These are phyloP conservation scores for Sinocyclocheilus maitianheensis DNA, from an alignment of 2,113 vertebrate species.

Conservation along the genomic window DNA sequence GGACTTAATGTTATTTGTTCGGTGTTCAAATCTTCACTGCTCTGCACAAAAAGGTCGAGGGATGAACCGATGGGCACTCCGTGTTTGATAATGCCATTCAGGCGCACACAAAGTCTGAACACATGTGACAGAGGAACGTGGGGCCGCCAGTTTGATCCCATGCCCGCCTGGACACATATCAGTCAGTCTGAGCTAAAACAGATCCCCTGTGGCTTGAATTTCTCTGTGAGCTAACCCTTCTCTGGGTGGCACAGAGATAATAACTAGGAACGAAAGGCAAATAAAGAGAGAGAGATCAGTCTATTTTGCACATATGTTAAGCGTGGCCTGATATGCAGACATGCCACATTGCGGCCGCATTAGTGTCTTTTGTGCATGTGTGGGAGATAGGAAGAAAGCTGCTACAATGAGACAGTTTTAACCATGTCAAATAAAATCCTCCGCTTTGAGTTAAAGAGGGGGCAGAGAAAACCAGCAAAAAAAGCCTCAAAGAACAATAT, in stretches of 20 bases:
- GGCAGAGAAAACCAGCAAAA: background rate
- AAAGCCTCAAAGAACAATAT: constrained; percentile 3
- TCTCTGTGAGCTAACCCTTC: background rate
- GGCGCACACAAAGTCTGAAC: constrained; percentile 3
- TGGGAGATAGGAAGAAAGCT: background rate
- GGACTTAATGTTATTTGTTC: constrained; percentile 37
- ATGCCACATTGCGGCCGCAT: constrained; percentile 8
- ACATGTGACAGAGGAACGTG: background rate
- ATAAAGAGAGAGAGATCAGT: constrained; percentile 42
- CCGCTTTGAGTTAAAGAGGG: constrained; percentile 25
- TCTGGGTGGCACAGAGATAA: constrained; percentile 26
- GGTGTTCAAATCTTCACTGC: background rate
- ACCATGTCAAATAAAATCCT: constrained; percentile 37
- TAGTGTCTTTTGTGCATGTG: constrained; percentile 21
- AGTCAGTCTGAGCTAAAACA: constrained; percentile 36
- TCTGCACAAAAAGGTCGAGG: background rate
- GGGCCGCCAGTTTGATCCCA: constrained; percentile 15
- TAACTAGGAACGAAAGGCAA: background rate
- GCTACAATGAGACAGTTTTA: constrained; percentile 24
- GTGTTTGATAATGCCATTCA: constrained; percentile 6
- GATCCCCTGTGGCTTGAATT: constrained; percentile 18
- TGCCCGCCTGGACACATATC: constrained; percentile 20
- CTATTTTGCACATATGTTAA: constrained; percentile 40
- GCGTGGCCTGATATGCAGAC: background rate
- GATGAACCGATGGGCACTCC: background rate